phyloP scores from a whole-genome alignment of 2,797 vertebrate genomes.

The Pelochelys cantorii region DNA sequence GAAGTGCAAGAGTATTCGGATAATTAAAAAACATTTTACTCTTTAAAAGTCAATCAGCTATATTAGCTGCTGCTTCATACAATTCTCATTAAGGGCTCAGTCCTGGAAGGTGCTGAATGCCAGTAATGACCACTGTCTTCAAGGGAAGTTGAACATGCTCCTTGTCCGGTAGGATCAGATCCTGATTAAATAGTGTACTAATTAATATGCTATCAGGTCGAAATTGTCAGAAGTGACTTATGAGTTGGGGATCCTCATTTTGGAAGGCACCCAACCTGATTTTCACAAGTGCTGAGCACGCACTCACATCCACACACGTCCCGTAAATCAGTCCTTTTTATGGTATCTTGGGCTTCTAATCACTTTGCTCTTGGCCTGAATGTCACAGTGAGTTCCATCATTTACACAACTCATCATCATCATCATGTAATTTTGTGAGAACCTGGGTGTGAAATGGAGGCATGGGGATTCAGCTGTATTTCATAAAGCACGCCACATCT shows the following conservation, averaged over 20 bases:
- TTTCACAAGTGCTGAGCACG: neutral
- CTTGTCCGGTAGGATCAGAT: neutral
- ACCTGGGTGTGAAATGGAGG: neutral
- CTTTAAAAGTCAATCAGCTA: neutral
- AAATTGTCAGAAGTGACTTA: neutral
- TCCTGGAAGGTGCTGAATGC: neutral
- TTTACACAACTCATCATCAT: neutral
- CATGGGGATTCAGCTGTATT: neutral
- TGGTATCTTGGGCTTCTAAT: neutral
- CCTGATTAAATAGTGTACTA: neutral
- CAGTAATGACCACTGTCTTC: neutral
- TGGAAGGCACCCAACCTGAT: neutral
- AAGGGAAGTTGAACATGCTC: neutral
- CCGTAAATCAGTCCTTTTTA: neutral
- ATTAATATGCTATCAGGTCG: neutral
- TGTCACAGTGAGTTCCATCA: slow-evolving; percentile 2
- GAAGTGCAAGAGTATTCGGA: neutral
- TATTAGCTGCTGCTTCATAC: neutral
- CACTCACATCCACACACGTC: neutral
- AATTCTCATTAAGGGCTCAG: neutral
- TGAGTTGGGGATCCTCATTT: neutral
- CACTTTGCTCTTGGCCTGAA: neutral
- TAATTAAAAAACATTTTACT: neutral
- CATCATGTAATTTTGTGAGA: neutral
- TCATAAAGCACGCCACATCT: neutral